A percentile compares a stretch with the other conserved stretches of the same genome.
These are phyloP conservation scores for Coleophora deauratella DNA, from an alignment of 2,888 invertebrate species.

Conservation along the genomic window DNA sequence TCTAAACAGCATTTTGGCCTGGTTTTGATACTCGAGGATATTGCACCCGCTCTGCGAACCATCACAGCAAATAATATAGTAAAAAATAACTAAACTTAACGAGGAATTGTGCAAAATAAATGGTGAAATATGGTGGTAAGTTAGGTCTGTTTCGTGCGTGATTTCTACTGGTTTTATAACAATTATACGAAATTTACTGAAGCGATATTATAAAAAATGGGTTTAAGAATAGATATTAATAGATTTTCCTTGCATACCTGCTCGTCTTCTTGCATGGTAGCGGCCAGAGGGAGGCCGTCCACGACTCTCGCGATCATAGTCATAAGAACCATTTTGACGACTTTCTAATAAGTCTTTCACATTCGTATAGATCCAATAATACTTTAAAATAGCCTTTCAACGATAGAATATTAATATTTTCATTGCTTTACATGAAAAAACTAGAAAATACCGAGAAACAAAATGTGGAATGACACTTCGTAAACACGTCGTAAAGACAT, in stretches of 20 bases:
- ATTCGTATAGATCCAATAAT: constrained; percentile 26
- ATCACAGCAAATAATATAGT: constrained; percentile 48
- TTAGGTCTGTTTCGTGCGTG: too few relatives aligned
- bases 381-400: constrained; percentile 16
- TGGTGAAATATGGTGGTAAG: constrained; percentile 1
- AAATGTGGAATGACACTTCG: constrained; percentile 33
- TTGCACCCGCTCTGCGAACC: constrained; percentile 89
- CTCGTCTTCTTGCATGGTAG: constrained; percentile 98
- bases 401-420: constrained; percentile 38
- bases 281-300: constrained; percentile 96
- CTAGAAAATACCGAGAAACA: constrained; percentile 27
- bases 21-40: constrained; percentile 98
- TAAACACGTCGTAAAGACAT: constrained; percentile 47
- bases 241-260: constrained; percentile 77
- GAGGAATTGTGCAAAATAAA: constrained; percentile 8
- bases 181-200: neutral
- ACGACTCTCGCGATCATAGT: constrained; percentile 98
- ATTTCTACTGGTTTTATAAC: neutral
- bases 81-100: constrained; percentile 21
- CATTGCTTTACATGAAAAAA: constrained; percentile 51
- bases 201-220: neutral
- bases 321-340: constrained; percentile 89
- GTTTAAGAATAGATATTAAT: neutral
- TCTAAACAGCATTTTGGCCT: constrained; percentile 98
- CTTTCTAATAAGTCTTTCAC: constrained; percentile 26